Evolutionary conservation across 2,113 vertebrate genomes (phyloP), one percentile per base, ranked within the genome.

Genomic region (Phodopus roborovskii): DNA sequence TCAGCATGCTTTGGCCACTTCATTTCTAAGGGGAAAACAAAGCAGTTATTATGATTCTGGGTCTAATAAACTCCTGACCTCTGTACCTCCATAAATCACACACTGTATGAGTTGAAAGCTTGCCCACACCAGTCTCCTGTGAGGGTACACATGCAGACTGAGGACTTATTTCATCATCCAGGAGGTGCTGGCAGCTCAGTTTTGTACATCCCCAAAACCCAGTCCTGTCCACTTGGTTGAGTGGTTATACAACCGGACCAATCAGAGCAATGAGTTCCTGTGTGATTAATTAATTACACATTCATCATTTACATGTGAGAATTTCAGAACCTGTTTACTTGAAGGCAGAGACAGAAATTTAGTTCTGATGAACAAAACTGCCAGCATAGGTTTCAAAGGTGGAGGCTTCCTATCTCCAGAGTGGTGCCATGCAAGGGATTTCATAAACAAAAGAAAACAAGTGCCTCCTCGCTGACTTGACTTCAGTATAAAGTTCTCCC

Each of bases 271-370:
- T 91, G 84, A 97, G 96, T 95, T 89, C 95, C 93, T 94, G 79
- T 73, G 88, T 36, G 97, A 98, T 95, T 97, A 97, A 98, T 95
- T 97, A 93, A 96, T 92, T 97, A 97, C 60, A 64, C 87, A 97
- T 81, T 96, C 96, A 96, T 96, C 94, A 94, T 97, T 98, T 98
- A 98, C 97, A 98, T 98, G 96, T 93, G 96, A 98, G 98, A 97
- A 98, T 83, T 97, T 96, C 96, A 94, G 66, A 90, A 93, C 64
- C 88, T 96, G 64, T 74, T 96, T 82, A 75, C 45, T 94, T 94
- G 85, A 97, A 91, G 91, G 50, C 86, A 94, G 93, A 97, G 88
- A 92, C 19, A 97, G 93, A 93, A 93, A 84, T 90, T 86, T 87
- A 94, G 56, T 89, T 95, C 12, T 85, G 81, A 94, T 73, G 71